Evolutionary conservation across 1,140 invertebrate species (phyloP), one percentile per base, ranked within the genome.

Genomic region (Penaeus vannamei): DNA sequence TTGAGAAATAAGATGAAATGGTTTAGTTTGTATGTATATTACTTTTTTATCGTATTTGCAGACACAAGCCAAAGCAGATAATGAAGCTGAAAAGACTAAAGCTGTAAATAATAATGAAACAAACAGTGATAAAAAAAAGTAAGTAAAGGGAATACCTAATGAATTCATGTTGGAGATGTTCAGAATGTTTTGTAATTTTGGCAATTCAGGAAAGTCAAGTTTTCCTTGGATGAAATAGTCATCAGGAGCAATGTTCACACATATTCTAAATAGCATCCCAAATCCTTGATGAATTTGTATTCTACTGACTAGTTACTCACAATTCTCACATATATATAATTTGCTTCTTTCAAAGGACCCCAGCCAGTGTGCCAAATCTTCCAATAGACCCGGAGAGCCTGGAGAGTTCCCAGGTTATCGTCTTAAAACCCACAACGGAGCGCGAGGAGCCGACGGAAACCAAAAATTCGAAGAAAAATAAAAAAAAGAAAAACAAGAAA

Each of bases 311-410:
- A 42, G 8, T 5, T 42, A 42, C 4, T 42, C 36, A 42, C 1
- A 42, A 42, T 42, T 42, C 36, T 42, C 36, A 42, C 8, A 7
- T 4, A 42, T 42, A 42, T 42, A 42, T n/a, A n/a, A n/a, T n/a
- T 42, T 42, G 4, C 8, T 53, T 53, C 14, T 53, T 12, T 53
- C 5, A 14, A 53, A 53, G 53, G 12, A 53, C 53, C 53, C 53
- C 46, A 20, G 32, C 62, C 26, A 8, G 22, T 14, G 29, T 60
- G 32, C 77, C 86, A n/a, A 59, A 10, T 20, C 42, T 87, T 14
- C 86, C 86, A 2, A 87, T 87, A 66, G 86, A 87, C 53, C 36
- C 79, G 1, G 79, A 87, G 46, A 87, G 86, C 26, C 61, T 87
- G 59, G 77, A 87, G n/a, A 87, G 23, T 66, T n/a, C 79, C 36